Percentiles rank a stretch among this genome's conserved stretches.
These are phyloP conservation scores for Neodon shergylaensis DNA, from an alignment of 2,113 vertebrate species.

Conservation along the genomic window DNA sequence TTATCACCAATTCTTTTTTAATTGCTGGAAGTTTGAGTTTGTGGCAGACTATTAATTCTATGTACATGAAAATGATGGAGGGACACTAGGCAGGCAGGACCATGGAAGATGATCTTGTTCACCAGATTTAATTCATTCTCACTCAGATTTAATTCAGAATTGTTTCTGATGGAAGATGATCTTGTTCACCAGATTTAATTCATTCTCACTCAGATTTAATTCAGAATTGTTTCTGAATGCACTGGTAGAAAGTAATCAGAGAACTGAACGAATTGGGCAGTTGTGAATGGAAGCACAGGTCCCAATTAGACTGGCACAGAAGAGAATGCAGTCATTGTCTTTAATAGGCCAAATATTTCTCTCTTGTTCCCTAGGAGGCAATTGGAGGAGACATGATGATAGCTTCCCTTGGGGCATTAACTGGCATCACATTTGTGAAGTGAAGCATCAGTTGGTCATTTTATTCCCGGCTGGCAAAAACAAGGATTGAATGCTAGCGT, in stretches of 20 bases:
- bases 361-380: constrained; percentile 65
- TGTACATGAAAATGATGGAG: constrained; percentile 27
- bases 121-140: constrained; percentile 56
- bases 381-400: constrained; percentile 60
- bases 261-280: constrained; percentile 12
- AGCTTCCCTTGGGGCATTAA: constrained; percentile 67
- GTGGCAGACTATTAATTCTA: constrained; percentile 19
- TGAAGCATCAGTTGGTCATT: constrained; percentile 79
- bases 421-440: constrained; percentile 76
- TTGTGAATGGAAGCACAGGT: constrained; percentile 45
- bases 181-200: constrained; percentile 57
- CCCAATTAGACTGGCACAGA: neutral
- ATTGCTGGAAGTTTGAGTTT: constrained; percentile 42
- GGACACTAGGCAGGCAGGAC: constrained; percentile 61
- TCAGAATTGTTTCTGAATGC: constrained; percentile 30
- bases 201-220: neutral
- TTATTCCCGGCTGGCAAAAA: constrained; percentile 65
- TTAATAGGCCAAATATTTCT: constrained; percentile 78
- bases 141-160: neutral
- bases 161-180: constrained; percentile 65
- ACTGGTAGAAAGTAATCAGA: constrained; percentile 55
- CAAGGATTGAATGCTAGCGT: neutral
- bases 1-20: neutral
- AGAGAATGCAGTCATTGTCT: constrained; percentile 66
- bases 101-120: constrained; percentile 62